Evolutionary conservation across 2,888 invertebrate species (phyloP).

Genomic region (Adela reaumurella): DNA sequence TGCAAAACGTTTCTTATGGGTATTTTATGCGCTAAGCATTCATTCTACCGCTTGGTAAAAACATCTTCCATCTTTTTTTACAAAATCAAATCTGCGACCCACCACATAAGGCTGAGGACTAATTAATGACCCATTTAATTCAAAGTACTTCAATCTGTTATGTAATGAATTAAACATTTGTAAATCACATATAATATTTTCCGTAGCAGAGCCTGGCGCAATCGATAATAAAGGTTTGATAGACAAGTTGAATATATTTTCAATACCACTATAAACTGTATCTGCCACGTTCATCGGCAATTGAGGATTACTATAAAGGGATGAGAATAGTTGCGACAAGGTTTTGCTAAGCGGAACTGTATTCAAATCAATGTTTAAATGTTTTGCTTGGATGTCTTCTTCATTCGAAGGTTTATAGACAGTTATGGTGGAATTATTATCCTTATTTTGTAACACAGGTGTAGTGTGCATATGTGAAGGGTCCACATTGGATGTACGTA

Average conservation of each 20-base stretch:
- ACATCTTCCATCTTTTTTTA: neutral
- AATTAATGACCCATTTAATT: neutral
- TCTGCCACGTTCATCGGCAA: neutral
- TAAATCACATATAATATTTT: neutral
- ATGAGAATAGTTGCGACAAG: no score
- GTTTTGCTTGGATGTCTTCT: no score
- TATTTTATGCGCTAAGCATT: neutral
- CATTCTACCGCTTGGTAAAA: neutral
- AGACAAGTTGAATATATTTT: neutral
- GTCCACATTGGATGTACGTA: no score
- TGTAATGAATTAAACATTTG: no score
- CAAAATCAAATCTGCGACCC: constrained; percentile 1
- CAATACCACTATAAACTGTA: neutral
- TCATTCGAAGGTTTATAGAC: no score
- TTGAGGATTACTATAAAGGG: constrained; percentile 6
- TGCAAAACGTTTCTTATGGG: neutral
- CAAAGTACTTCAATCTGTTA: neutral
- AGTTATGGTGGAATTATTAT: no score
- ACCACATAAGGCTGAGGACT: neutral
- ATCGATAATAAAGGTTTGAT: neutral
- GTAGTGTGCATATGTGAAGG: no score
- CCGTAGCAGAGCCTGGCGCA: no score
- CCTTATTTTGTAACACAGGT: no score
- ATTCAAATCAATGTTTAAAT: no score
- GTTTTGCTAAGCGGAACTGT: no score